Conservation (phyloP, 37 sponge, comb jelly and placozoan species). For the Cladorhizidae sp. region DNA sequence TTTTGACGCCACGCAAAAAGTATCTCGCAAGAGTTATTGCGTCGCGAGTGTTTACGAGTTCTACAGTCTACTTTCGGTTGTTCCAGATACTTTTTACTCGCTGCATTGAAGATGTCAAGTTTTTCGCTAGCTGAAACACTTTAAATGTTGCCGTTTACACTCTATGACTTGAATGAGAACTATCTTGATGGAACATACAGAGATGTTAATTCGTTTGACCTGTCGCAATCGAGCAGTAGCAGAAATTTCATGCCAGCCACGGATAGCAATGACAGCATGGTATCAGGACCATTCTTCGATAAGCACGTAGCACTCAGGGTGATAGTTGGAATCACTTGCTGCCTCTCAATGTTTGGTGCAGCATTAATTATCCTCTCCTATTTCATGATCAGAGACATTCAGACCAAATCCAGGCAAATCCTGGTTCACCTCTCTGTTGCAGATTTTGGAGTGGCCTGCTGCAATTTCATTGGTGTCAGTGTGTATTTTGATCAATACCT, state of each 20-base stretch:
- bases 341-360: conserved; percentile 62
- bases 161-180: conserved; percentile 4
- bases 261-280: neutral
- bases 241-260: no score
- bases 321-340: conserved; percentile 40
- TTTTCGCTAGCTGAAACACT: neutral
- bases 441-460: conserved; percentile 61
- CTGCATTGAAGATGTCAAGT: no score
- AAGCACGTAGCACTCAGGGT: conserved; percentile 15
- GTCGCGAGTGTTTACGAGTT: no score
- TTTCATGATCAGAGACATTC: conserved; percentile 29
- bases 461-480: conserved; percentile 55
- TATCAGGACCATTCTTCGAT: conserved; percentile 22
- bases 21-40: no score
- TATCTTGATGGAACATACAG: neutral
- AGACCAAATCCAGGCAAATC: conserved; percentile 63
- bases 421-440: conserved; percentile 74
- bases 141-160: conserved; percentile 13
- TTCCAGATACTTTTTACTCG: no score
- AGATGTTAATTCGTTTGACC: neutral
- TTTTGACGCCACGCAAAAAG: no score
- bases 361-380: conserved; percentile 67
- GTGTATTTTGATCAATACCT: conserved; percentile 67
- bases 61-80: no score
- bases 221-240: neutral